Evolutionary conservation across 35 echinoderm and acorn worm genomes (phyloP).

Genomic region (Chiridota heheva): DNA sequence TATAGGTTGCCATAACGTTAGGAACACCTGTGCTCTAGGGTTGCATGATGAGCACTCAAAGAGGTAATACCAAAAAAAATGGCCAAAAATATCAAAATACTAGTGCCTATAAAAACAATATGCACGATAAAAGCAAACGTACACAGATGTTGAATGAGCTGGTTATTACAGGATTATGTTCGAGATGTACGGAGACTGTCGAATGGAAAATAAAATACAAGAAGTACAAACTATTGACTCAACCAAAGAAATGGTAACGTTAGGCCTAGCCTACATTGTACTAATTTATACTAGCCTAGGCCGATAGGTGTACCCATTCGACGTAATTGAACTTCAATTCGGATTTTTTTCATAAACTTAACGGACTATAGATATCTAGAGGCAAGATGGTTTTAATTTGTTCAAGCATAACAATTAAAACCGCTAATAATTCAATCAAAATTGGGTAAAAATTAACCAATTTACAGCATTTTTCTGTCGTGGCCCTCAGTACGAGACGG

Average conservation of each 20-base stretch:
- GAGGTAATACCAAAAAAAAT: slow-evolving; percentile 77
- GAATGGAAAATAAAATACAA: slow-evolving; percentile 98
- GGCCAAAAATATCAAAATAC: slow-evolving; percentile 77
- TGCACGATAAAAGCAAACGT: slow-evolving; percentile 72
- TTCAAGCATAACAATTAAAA: too few relatives aligned
- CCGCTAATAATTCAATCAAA: too few relatives aligned
- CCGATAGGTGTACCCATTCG: too few relatives aligned
- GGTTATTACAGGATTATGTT: slow-evolving; percentile 66
- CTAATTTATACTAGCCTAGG: neutral
- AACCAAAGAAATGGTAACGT: slow-evolving; percentile 89
- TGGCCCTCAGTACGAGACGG: too few relatives aligned
- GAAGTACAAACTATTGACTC: slow-evolving; percentile 81
- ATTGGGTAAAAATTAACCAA: too few relatives aligned
- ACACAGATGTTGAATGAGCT: slow-evolving; percentile 69
- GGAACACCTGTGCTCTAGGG: too few relatives aligned
- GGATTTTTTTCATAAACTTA: too few relatives aligned
- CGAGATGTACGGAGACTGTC: slow-evolving; percentile 63
- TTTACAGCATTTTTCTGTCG: too few relatives aligned
- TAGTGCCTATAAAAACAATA: slow-evolving; percentile 66
- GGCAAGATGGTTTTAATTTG: too few relatives aligned
- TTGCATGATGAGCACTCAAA: slow-evolving; percentile 77
- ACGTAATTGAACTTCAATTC: too few relatives aligned
- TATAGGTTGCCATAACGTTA: neutral
- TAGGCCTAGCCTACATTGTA: neutral
- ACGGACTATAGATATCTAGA: too few relatives aligned